phyloP scores from a whole-genome alignment of 37 sponge, comb jelly and placozoan species.

The Ianthella basta region DNA sequence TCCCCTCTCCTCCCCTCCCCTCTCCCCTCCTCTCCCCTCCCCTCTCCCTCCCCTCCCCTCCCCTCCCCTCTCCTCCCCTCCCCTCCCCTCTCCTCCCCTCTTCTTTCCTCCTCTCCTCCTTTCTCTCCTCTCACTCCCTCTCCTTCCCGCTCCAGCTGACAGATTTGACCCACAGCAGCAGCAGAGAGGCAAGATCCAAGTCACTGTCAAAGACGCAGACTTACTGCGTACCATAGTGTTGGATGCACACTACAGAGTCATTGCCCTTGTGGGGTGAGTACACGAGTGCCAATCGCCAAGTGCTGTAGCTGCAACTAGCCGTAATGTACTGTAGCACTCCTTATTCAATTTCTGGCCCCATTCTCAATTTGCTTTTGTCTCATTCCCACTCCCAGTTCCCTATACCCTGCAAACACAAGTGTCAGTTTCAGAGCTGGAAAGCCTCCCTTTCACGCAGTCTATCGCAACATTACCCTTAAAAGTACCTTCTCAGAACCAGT shows the following conservation, averaged over 20 bases:
- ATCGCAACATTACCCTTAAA: slow-evolving; percentile 54
- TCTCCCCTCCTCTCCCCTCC: no score
- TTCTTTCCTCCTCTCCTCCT: no score
- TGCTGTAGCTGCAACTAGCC: not conserved
- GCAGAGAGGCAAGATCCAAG: not conserved
- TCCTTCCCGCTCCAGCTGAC: not conserved
- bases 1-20: no score
- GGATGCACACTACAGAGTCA: not conserved
- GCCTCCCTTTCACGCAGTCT: slow-evolving; percentile 74
- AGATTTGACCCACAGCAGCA: not conserved
- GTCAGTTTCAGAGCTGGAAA: slow-evolving; percentile 58
- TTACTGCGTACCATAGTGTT: not conserved
- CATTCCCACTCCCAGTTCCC: slow-evolving; percentile 45
- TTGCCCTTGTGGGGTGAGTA: not conserved
- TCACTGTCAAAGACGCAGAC: slow-evolving; percentile 2
- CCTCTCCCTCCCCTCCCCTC: no score
- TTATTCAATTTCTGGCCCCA: slow-evolving; percentile 28
- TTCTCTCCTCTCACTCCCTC: no score
- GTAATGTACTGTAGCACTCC: not conserved
- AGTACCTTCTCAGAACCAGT: slow-evolving; percentile 65
- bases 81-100: no score
- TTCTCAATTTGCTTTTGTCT: not conserved
- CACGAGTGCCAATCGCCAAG: no score
- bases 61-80: no score
- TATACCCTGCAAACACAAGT: slow-evolving; percentile 48